phyloP scores from a whole-genome alignment of 2,113 vertebrate genomes.

The Archilochus colubris region DNA sequence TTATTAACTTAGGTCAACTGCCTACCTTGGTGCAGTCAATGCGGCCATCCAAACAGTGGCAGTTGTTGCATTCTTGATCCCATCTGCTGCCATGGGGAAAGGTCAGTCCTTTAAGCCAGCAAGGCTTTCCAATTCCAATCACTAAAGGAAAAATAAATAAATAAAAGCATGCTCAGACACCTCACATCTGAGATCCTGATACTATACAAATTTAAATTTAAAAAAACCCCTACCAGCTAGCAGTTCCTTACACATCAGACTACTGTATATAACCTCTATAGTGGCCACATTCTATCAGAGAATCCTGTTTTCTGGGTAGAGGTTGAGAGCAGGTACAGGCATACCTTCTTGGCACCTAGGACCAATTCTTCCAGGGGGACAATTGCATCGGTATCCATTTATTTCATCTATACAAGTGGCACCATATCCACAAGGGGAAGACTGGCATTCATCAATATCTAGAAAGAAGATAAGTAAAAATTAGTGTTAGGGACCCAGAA shows the following conservation, averaged over 20 bases:
- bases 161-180: background rate
- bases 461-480: background rate
- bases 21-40: constrained; percentile 90
- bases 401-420: constrained; percentile 93
- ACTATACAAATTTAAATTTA: background rate
- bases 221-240: background rate
- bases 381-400: constrained; percentile 88
- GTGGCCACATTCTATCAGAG: background rate
- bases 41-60: constrained; percentile 85
- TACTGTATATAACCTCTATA: background rate
- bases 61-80: constrained; percentile 92
- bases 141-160: constrained; percentile 64
- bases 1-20: background rate
- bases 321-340: background rate
- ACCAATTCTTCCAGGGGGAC: constrained; percentile 86
- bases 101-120: constrained; percentile 82
- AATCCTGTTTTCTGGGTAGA: background rate
- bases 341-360: constrained; percentile 90
- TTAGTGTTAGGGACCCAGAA: background rate
- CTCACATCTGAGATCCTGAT: background rate
- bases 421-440: constrained; percentile 90
- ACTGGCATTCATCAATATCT: constrained; percentile 98
- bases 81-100: constrained; percentile 88
- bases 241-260: background rate
- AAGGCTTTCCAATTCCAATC: constrained; percentile 84